phyloP scores from a whole-genome alignment of 1,140 invertebrate species.

The Tetramorium parvispinum region DNA sequence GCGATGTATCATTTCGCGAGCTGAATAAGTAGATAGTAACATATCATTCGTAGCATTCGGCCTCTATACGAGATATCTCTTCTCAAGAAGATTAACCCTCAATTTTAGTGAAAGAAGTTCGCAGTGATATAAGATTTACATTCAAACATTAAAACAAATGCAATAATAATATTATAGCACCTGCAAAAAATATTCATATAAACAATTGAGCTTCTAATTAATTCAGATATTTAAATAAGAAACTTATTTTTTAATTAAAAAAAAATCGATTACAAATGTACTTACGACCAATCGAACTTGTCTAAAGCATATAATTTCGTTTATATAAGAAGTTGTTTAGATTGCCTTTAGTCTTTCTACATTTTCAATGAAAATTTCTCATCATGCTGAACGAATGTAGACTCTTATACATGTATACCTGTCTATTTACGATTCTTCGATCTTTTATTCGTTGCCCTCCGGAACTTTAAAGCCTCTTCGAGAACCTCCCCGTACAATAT shows the following conservation, averaged over 20 bases:
- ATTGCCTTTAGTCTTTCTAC: background rate
- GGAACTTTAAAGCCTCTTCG: slow-evolving; percentile 23
- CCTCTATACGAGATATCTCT: background rate
- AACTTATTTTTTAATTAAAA: background rate
- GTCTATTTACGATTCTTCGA: background rate
- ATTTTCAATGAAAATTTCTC: slow-evolving; percentile 4
- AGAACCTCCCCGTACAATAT: background rate
- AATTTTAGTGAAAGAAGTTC: background rate
- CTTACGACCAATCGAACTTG: background rate
- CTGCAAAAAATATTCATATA: background rate
- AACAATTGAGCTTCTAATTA: background rate
- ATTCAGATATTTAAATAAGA: background rate
- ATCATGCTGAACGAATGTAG: background rate
- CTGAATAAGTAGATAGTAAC: background rate
- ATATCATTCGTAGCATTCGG: background rate
- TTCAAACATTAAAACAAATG: background rate
- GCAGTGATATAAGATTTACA: background rate
- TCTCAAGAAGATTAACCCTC: background rate
- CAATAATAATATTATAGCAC: background rate
- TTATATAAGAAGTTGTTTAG: background rate
- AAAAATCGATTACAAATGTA: background rate
- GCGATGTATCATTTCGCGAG: slow-evolving; percentile 25
- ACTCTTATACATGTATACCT: background rate
- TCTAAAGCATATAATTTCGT: background rate
- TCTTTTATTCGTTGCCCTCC: slow-evolving; percentile 38